phyloP scores from a whole-genome alignment of 2,113 vertebrate species.

The Campylorhamphus procurvoides region DNA sequence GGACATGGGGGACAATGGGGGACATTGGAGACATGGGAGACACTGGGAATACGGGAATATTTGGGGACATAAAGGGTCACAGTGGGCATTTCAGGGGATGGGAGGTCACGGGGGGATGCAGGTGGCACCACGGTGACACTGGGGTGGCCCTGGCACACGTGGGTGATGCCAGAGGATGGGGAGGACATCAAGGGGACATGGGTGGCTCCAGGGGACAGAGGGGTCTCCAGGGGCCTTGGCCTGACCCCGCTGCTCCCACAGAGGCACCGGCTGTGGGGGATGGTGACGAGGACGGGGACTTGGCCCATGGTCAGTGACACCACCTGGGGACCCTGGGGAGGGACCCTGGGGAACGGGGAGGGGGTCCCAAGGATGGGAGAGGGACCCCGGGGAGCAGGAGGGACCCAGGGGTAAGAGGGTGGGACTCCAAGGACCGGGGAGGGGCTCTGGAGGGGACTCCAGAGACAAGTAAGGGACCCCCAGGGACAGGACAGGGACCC shows the following conservation, averaged over 20 bases:
- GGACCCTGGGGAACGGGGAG: neutral
- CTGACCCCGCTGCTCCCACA: accelerated
- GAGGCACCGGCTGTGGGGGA: neutral
- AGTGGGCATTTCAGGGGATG: neutral
- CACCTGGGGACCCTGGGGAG: neutral
- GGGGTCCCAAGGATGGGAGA: neutral
- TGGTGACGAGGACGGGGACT: accelerated
- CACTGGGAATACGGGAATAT: neutral
- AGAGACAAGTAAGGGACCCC: too few species aligned
- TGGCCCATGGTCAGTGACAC: conserved; percentile 14
- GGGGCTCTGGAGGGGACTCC: too few species aligned
- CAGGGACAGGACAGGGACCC: too few species aligned
- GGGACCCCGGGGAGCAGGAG: neutral
- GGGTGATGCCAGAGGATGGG: neutral
- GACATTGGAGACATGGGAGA: neutral
- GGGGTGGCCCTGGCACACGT: neutral
- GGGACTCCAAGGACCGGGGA: neutral
- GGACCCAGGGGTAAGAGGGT: neutral
- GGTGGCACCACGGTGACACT: neutral
- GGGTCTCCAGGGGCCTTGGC: too few species aligned
- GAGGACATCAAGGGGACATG: accelerated
- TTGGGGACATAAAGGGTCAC: neutral
- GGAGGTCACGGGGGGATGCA: accelerated
- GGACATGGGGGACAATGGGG: accelerated
- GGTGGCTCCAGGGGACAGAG: accelerated